A percentile compares a stretch with the other conserved stretches of the same genome.
phyloP scores from a whole-genome alignment of 1,140 invertebrate species.

The Halyomorpha halys region DNA sequence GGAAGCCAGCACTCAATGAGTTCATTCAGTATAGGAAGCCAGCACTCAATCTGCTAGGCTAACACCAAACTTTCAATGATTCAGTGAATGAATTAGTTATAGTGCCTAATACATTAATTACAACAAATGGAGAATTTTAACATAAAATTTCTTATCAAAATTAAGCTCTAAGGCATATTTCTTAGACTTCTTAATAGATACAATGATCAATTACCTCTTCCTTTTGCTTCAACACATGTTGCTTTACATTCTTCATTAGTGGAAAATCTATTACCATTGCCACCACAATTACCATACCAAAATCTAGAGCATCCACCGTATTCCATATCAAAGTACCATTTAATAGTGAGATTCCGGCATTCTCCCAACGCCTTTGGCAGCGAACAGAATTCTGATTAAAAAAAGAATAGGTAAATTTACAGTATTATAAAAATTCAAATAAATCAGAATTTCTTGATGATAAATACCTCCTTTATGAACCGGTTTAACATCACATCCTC shows the following conservation, averaged over 20 bases:
- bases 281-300: slow-evolving; percentile 91
- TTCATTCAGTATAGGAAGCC: too few species aligned
- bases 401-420: slow-evolving; percentile 5
- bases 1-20: too few species aligned
- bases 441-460: background rate
- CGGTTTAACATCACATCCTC: slow-evolving; percentile 62
- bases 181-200: background rate
- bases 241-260: slow-evolving; percentile 76
- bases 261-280: slow-evolving; percentile 80
- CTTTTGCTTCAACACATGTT: slow-evolving; percentile 73
- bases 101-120: too few species aligned
- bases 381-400: slow-evolving; percentile 53
- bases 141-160: background rate
- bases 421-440: background rate
- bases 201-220: slow-evolving; percentile 49
- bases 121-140: too few species aligned
- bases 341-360: slow-evolving; percentile 73
- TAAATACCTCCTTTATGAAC: slow-evolving; percentile 48
- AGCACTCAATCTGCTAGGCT: too few species aligned
- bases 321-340: slow-evolving; percentile 79
- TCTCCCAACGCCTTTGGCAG: slow-evolving; percentile 63
- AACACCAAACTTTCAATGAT: too few species aligned
- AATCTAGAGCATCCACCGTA: slow-evolving; percentile 86
- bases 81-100: too few species aligned
- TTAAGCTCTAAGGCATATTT: background rate